A percentile compares a stretch with the other conserved stretches of the same genome.
These are phyloP conservation scores for Drosophila takahashii DNA, from an alignment of 1,140 invertebrate species.

Conservation along the genomic window DNA sequence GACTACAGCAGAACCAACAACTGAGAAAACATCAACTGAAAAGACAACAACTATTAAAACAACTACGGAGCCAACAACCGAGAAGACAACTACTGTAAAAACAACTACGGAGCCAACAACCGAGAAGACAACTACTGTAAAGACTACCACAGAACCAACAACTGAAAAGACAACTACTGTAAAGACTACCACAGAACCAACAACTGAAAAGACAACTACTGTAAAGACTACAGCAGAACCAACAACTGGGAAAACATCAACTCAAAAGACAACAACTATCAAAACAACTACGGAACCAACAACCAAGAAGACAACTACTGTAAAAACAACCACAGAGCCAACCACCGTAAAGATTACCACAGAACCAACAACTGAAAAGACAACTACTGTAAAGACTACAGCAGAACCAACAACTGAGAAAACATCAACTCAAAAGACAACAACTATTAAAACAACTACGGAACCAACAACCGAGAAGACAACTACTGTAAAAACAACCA, in stretches of 20 bases:
- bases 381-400: background rate
- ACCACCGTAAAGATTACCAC: too few relatives aligned
- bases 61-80: background rate
- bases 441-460: background rate
- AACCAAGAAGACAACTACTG: too few relatives aligned
- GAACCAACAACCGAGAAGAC: background rate
- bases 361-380: too few relatives aligned
- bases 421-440: background rate
- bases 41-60: too few relatives aligned
- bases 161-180: background rate
- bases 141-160: background rate
- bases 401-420: background rate
- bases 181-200: background rate
- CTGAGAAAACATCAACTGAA: background rate
- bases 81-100: background rate
- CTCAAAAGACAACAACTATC: background rate
- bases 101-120: background rate
- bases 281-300: too few relatives aligned
- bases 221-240: background rate
- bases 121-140: background rate
- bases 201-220: background rate
- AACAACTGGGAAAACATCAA: too few relatives aligned
- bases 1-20: background rate
- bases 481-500: background rate
- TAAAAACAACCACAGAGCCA: too few relatives aligned